Evolutionary conservation across 1,140 invertebrate genomes (phyloP).

Genomic region (Gryllus bimaculatus): DNA sequence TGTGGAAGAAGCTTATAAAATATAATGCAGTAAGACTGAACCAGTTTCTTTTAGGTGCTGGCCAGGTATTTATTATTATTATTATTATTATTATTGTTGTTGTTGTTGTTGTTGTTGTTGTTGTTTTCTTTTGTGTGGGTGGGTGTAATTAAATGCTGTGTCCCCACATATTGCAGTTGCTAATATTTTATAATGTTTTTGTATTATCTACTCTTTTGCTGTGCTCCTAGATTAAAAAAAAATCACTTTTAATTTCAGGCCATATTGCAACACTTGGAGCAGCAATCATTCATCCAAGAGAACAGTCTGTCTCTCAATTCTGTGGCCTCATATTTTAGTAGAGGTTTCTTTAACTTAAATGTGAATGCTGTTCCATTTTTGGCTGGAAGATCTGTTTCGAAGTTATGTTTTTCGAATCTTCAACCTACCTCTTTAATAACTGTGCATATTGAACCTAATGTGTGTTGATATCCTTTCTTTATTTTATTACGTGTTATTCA

Average conservation of each 20-base stretch:
- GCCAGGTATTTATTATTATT: neutral
- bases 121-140: too few relatives aligned
- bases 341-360: conserved; percentile 36
- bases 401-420: conserved; percentile 37
- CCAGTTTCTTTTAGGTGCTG: conserved; percentile 12
- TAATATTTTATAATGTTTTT: too few relatives aligned
- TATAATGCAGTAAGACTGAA: conserved; percentile 1
- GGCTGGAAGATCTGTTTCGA: conserved; percentile 31
- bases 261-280: neutral
- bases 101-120: too few relatives aligned
- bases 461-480: neutral
- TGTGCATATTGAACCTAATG: conserved; percentile 32
- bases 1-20: conserved; percentile 12
- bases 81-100: too few relatives aligned
- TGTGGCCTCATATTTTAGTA: conserved; percentile 37
- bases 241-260: neutral
- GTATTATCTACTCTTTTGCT: too few relatives aligned
- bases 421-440: conserved; percentile 42
- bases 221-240: too few relatives aligned
- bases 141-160: too few relatives aligned
- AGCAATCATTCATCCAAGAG: neutral
- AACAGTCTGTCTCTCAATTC: neutral
- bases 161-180: too few relatives aligned
- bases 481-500: too few relatives aligned
- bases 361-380: conserved; percentile 33